phyloP scores from a whole-genome alignment of 2,113 vertebrate genomes.

The Alaudala cheleensis region DNA sequence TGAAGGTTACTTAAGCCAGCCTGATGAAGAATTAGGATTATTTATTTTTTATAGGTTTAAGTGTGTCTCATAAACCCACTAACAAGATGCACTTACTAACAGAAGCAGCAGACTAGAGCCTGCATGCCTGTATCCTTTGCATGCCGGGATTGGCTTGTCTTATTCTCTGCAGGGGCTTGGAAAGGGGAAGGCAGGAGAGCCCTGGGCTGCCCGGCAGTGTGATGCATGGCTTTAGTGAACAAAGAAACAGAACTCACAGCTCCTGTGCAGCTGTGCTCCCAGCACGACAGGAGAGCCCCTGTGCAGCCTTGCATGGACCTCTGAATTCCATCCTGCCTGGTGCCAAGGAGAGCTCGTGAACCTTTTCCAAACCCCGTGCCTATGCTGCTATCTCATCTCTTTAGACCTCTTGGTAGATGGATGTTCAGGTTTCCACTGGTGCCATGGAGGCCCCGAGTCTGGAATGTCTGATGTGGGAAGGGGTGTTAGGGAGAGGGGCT shows the following conservation, averaged over 20 bases:
- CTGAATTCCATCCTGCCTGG: constrained; percentile 18
- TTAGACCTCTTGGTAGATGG: constrained; percentile 19
- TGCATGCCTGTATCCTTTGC: constrained; percentile 41
- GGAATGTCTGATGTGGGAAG: not conserved
- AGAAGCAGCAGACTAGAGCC: constrained; percentile 48
- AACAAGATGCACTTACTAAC: constrained; percentile 69
- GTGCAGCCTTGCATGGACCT: not conserved
- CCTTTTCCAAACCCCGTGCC: constrained; percentile 3
- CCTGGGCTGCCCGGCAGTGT: not conserved
- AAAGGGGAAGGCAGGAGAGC: not conserved
- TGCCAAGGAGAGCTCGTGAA: not conserved
- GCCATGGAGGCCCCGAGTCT: not conserved
- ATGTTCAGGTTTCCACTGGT: not conserved
- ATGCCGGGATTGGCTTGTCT: constrained; percentile 36
- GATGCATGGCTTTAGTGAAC: constrained; percentile 57
- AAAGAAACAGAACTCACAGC: not conserved
- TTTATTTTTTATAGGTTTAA: constrained; percentile 62
- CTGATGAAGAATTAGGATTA: constrained; percentile 51
- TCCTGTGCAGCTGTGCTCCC: constrained; percentile 4
- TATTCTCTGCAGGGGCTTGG: constrained; percentile 28
- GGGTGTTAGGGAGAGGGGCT: not conserved
- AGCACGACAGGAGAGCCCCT: not conserved
- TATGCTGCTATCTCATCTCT: not conserved
- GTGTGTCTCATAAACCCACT: constrained; percentile 61
- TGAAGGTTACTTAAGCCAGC: constrained; percentile 45